Base-by-base conservation (phyloP, 2,888 invertebrate genomes). In the Aphodius granarius region DNA sequence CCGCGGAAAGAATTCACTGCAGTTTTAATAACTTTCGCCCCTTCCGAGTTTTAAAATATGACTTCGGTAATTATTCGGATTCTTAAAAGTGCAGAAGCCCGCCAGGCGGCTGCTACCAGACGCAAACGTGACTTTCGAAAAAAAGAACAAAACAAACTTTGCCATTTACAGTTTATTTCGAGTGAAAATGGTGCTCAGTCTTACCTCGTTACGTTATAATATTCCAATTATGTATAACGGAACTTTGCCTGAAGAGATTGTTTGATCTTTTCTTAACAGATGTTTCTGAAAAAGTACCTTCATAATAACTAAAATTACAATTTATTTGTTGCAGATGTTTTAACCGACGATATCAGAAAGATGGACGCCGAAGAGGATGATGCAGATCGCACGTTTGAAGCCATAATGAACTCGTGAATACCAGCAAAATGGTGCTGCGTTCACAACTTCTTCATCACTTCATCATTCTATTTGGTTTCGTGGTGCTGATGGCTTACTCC, bases 401-500 rank as follows among this genome's bases (percentile, higher is more conserved):
- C 9, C 3, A 43, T 43, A 43, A 43, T 43, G 9, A 43, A 3
- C 43, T 43, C 43, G 43, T 43, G 43, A 43, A 43, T 9, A 6
- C 71, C 63, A 70, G 22, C 76, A 76, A 65, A 72, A 78, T 78
- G 78, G 65, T 63, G n/a, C 66, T 20, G 66, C 64, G 68, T 72
- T 63, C 65, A 66, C 17, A 43, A 63, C 17, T 15, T 73, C 19
- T 63, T 71, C 62, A 68, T 71, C 78, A 79, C 43, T 65, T 79
- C 72, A 75, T 85, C 64, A 79, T 86, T 76, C 79, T 86, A 74
- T 81, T 85, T 77, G 82, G 83, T 78, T 84, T 83, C 78, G 84
- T 83, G 80, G 89, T 89, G 82, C 87, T 89, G 83, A 83, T 85
- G 80, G 80, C 85, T 22, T 83, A 88, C 80, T 91, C 91, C 83